Percentiles rank a stretch among this genome's conserved stretches.
Evolutionary conservation across 2,797 vertebrate species (phyloP).

Genomic region (Glyptemys insculpta): DNA sequence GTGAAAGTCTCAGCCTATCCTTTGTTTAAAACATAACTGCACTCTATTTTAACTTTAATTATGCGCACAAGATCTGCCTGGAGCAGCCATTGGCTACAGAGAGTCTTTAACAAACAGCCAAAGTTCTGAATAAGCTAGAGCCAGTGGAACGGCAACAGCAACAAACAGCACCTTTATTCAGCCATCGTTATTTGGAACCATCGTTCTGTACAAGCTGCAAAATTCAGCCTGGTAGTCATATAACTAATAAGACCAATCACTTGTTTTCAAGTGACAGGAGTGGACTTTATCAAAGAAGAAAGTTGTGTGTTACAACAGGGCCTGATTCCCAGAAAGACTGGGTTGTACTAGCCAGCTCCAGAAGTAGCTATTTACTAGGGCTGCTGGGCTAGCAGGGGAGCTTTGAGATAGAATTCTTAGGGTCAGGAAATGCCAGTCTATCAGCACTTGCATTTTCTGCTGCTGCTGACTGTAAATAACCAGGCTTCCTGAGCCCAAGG

Average conservation of each 20-base stretch:
- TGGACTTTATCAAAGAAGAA: conserved; percentile 56
- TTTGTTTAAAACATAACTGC: background rate
- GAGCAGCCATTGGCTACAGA: background rate
- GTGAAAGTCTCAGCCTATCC: background rate
- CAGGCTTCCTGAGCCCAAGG: background rate
- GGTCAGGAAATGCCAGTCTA: background rate
- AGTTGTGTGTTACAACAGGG: background rate
- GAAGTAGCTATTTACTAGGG: background rate
- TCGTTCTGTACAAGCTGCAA: conserved; percentile 10
- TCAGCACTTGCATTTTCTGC: background rate
- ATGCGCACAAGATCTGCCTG: background rate
- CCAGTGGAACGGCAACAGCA: background rate
- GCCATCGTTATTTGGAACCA: background rate
- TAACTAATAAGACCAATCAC: conserved; percentile 16
- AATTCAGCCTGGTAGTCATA: background rate
- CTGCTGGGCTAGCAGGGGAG: background rate
- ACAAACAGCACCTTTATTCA: conserved; percentile 22
- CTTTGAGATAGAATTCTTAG: background rate
- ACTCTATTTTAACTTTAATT: background rate
- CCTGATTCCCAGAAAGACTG: background rate
- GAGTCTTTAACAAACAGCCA: background rate
- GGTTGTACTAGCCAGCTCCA: background rate
- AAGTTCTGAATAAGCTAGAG: background rate
- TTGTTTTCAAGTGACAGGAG: conserved; percentile 24
- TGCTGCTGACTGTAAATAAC: background rate